phyloP scores from a whole-genome alignment of 2,113 vertebrate genomes.

The Etheostoma spectabile region DNA sequence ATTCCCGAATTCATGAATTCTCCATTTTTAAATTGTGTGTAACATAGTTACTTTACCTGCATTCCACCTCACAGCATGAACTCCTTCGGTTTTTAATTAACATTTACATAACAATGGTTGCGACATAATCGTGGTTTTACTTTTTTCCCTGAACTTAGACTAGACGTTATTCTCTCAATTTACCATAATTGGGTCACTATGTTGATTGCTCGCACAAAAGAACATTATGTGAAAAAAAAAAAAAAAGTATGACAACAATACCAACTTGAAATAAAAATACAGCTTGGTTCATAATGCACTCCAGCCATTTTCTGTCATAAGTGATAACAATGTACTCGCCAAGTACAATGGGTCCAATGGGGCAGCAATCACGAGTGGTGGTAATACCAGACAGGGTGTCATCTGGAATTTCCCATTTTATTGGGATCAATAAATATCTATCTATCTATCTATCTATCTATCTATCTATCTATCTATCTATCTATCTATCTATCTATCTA shows the following conservation, averaged over 20 bases:
- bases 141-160: no score
- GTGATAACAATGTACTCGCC: not conserved
- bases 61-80: not conserved
- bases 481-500: no score
- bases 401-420: no score
- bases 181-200: no score
- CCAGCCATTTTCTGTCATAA: not conserved
- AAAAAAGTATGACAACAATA: not conserved
- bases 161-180: no score
- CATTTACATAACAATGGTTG: not conserved
- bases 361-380: not conserved
- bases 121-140: no score
- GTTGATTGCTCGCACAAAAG: not conserved
- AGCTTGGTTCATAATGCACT: not conserved
- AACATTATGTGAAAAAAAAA: not conserved
- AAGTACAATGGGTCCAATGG: not conserved
- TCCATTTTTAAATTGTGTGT: not conserved
- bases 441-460: no score
- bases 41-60: not conserved
- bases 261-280: not conserved
- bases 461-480: no score
- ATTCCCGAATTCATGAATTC: not conserved
- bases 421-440: no score
- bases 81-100: not conserved
- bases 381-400: not conserved